Conservation (phyloP, 2,113 vertebrate species). For the Ardeotis arabs region DNA sequence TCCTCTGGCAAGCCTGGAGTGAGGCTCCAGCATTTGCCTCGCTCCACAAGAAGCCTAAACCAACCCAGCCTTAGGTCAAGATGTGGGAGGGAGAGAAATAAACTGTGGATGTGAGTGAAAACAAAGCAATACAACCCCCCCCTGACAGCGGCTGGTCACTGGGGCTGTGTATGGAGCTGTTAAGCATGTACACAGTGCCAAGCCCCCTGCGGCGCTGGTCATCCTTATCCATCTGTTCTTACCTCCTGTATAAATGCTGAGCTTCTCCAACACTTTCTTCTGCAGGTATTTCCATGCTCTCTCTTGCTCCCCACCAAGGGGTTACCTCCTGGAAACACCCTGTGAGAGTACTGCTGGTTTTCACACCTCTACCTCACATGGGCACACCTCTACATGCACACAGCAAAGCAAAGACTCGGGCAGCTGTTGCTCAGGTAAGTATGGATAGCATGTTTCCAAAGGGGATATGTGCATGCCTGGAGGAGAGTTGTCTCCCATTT, state of each 20-base stretch:
- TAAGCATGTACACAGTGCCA: background rate
- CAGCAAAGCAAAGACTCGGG: fast-evolving
- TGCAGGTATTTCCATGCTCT: background rate
- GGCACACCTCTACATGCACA: background rate
- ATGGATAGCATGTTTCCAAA: background rate
- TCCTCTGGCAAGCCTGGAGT: background rate
- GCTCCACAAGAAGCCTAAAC: background rate
- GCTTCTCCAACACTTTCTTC: background rate
- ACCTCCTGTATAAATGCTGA: background rate
- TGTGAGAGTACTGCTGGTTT: background rate
- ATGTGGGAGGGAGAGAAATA: constrained; percentile 51
- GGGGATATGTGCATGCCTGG: background rate
- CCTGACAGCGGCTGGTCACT: background rate
- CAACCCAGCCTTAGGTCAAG: constrained; percentile 6
- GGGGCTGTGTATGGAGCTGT: background rate
- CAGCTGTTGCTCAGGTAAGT: background rate
- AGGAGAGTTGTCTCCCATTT: background rate
- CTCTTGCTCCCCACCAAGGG: background rate
- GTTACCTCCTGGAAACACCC: background rate
- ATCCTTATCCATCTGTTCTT: background rate
- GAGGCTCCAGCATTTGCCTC: background rate
- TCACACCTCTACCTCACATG: background rate
- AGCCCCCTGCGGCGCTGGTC: background rate
- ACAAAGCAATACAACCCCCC: background rate
- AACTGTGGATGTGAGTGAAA: constrained; percentile 33